Conservation (phyloP, 2,113 vertebrate species). For the Camelus dromedarius region DNA sequence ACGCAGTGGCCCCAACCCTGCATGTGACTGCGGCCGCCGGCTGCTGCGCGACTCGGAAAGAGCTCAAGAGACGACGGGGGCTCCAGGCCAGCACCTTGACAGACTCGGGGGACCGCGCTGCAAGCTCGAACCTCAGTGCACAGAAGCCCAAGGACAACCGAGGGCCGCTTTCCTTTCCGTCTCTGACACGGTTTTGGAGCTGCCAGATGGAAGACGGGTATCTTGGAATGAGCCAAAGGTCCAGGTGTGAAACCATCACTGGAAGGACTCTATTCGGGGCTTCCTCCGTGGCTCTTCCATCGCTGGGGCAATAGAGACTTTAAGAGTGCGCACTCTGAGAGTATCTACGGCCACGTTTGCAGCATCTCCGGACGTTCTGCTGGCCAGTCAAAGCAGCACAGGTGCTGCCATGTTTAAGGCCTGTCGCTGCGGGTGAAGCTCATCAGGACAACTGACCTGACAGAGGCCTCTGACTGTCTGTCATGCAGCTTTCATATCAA, state of each 20-base stretch:
- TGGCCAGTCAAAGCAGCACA: not conserved
- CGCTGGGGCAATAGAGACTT: not conserved
- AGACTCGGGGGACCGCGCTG: accelerated
- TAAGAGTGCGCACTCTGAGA: not conserved
- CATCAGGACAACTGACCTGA: not conserved
- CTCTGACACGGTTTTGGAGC: not conserved
- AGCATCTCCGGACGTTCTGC: not conserved
- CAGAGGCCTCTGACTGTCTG: not conserved
- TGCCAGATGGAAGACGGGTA: not conserved
- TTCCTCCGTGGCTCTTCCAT: accelerated
- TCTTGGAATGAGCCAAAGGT: not conserved
- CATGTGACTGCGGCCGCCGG: accelerated
- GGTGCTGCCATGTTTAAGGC: not conserved
- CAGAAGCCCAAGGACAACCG: accelerated
- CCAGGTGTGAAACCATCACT: not conserved
- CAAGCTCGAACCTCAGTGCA: not conserved
- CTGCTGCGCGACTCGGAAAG: accelerated
- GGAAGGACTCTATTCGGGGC: not conserved
- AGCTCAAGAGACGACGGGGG: not conserved
- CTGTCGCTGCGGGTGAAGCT: not conserved
- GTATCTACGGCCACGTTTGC: not conserved
- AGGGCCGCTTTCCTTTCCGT: no score
- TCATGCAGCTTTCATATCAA: not conserved
- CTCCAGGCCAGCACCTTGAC: accelerated
- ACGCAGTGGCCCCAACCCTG: accelerated